Conservation (phyloP, 2,888 invertebrate species). For the Bellardia bayeri region DNA sequence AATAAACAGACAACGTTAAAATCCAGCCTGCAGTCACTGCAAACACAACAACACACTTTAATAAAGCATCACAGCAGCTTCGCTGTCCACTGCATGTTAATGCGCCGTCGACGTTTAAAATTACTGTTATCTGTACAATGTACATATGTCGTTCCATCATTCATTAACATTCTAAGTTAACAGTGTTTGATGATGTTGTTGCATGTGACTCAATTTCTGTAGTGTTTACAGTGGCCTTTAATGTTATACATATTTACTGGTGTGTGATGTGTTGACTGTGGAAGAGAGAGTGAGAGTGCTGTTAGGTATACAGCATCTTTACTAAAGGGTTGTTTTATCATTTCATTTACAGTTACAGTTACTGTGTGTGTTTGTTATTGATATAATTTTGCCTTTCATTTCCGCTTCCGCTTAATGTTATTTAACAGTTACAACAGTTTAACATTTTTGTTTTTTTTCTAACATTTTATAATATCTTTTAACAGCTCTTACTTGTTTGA, state of each 20-base stretch:
- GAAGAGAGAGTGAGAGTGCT: not conserved
- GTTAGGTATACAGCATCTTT: constrained; percentile 11
- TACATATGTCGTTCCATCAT: not conserved
- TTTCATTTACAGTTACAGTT: not conserved
- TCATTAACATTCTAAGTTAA: constrained; percentile 15
- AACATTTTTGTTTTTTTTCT: not conserved
- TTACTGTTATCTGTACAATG: constrained; percentile 8
- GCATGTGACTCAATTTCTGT: not conserved
- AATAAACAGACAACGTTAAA: constrained; percentile 36
- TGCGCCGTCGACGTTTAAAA: not conserved
- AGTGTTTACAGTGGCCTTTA: not conserved
- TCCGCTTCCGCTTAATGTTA: constrained; percentile 73
- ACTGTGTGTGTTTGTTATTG: not conserved
- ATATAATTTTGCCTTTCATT: constrained; percentile 37
- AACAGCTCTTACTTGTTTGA: not conserved
- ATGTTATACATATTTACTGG: not conserved
- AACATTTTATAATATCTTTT: constrained; percentile 4
- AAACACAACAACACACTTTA: constrained; percentile 8
- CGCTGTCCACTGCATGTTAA: constrained; percentile 21
- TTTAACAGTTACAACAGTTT: constrained; percentile 45
- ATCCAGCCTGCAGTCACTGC: constrained; percentile 5
- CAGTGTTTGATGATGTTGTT: constrained; percentile 50
- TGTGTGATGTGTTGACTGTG: not conserved
- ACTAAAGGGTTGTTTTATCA: constrained; percentile 28
- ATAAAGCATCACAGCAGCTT: not conserved